Percentiles rank a stretch among this genome's conserved stretches.
phyloP scores from a whole-genome alignment of 2,888 invertebrate species.

The Chaitophorus viminalis region DNA sequence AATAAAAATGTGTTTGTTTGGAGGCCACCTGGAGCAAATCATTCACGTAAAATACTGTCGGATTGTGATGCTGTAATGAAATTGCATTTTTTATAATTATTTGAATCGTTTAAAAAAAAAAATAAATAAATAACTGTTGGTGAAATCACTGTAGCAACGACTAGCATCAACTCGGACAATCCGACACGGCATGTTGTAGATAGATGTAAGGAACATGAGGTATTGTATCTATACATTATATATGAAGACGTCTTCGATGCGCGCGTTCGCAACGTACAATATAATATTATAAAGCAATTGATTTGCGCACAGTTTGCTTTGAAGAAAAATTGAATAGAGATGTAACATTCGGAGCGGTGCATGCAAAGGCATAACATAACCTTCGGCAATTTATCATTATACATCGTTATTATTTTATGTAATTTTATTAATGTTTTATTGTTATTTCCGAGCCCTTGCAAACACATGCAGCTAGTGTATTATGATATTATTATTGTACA shows the following conservation, averaged over 20 bases:
- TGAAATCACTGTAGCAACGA: neutral
- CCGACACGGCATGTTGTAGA: neutral
- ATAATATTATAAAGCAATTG: conserved; percentile 14
- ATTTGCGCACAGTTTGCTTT: conserved; percentile 2
- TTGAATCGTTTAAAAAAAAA: neutral
- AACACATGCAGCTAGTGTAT: neutral
- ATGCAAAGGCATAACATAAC: too few relatives aligned
- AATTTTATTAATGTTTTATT: neutral
- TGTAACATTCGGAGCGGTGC: neutral
- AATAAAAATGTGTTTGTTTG: conserved; percentile 11
- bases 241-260: neutral
- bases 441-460: neutral
- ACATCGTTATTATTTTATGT: neutral
- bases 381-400: conserved; percentile 18
- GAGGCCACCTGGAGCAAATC: neutral
- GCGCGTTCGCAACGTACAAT: neutral
- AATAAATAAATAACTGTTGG: neutral
- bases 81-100: neutral
- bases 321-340: conserved; percentile 34
- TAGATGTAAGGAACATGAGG: neutral
- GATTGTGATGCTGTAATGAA: neutral
- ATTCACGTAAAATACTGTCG: neutral
- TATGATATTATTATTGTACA: too few relatives aligned
- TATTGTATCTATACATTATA: neutral
- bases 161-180: neutral